Base-by-base conservation (phyloP, 2,113 vertebrate species). In the Oreocharis arfaki region DNA sequence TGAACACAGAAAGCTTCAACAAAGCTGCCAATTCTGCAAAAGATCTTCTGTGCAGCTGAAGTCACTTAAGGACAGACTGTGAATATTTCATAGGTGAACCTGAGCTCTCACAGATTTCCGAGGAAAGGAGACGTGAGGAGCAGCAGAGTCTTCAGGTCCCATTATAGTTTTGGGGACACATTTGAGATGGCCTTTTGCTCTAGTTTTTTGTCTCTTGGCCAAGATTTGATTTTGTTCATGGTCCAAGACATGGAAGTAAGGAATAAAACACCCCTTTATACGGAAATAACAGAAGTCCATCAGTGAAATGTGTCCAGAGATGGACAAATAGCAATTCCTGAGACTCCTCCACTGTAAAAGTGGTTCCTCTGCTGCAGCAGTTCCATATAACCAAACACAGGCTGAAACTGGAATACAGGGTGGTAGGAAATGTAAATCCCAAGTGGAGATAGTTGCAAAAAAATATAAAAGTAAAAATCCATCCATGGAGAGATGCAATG, bases 61-160 rank as follows among this genome's bases (percentile, higher is more conserved):
- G 96, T 95, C 96, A 93, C 86, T 60, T 96, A 80, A 96, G 96
- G 94, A 94, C 91, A 95, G 44, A 37, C 20, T 46, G 73, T 92
- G 89, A 95, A 94, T 70, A 96, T 93, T 94, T 93, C 90, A 95
- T 71, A 67, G 92, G 85, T 67, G 76, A 96, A 92, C 85, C 75
- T 44, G 79, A 97, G 92, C 90, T 77, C 85, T 81, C 91, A 26
- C 63, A 18, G 67, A 67, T 21, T 87, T 93, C 71, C 39, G 17
- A 74, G 52, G 84, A 65, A 91, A 90, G 42, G 70, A 88, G 88
- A 83, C 1, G 1, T 41, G 71, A 97, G 82, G 46, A 93, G 83
- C 57, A 91, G 90, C 79, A 77, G 20, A 55, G 68, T 21, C 90
- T 90, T 80, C 90, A 74, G 30, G 55, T 77, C 76, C 92, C 39